Percentiles rank a stretch among this genome's conserved stretches.
Evolutionary conservation across 2,888 invertebrate genomes (phyloP).

Genomic region (Drosophila neonasuta): DNA sequence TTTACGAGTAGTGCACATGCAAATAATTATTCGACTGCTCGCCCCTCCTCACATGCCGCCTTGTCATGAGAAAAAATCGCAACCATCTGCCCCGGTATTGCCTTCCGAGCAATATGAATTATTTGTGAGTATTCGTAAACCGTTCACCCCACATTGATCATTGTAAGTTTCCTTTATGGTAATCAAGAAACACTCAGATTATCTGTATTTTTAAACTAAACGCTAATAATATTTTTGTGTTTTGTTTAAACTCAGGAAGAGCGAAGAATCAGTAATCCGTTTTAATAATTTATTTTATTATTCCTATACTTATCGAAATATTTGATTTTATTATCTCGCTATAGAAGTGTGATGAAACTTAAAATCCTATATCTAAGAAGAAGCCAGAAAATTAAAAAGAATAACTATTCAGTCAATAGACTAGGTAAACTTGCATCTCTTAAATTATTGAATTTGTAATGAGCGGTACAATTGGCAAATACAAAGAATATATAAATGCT

Average conservation of each 20-base stretch:
- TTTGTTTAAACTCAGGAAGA: too few species aligned
- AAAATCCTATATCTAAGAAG: too few species aligned
- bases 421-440: background rate
- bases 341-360: too few species aligned
- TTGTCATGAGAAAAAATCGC: conserved; percentile 9
- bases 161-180: background rate
- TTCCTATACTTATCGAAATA: too few species aligned
- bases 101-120: conserved; percentile 4
- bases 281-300: too few species aligned
- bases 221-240: background rate
- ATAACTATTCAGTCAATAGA: background rate
- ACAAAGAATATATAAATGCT: conserved; percentile 5
- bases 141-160: conserved; percentile 9
- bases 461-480: conserved; percentile 15
- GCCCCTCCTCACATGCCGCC: background rate
- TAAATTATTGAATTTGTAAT: conserved; percentile 14
- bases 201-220: background rate
- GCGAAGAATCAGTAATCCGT: too few species aligned
- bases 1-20: conserved; percentile 38
- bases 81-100: background rate
- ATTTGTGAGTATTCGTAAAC: conserved; percentile 26
- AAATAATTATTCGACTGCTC: conserved; percentile 8
- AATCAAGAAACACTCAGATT: background rate
- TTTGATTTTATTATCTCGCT: too few species aligned
- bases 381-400: too few species aligned